Evolutionary conservation across 2,888 invertebrate genomes (phyloP), one percentile per base, ranked within the genome.

Genomic region (Plebejus argus): DNA sequence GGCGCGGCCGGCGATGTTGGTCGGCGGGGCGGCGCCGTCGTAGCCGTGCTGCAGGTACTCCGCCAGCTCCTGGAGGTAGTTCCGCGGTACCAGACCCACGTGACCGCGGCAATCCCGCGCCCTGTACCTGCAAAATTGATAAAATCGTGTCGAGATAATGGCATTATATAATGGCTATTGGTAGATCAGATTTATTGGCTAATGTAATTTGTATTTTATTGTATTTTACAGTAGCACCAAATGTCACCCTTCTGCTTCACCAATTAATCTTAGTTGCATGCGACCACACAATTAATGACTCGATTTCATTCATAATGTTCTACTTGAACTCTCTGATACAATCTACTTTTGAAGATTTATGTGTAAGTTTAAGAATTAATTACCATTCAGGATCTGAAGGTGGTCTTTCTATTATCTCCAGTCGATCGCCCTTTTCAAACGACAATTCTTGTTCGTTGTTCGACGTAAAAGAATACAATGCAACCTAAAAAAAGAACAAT

Each of bases 351-450:
- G 35, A 0, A 35, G 35, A 7, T 35, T 35, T 35, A 28, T 35
- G 6, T 6, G 35, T 0, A 35, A 35, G 6, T 35, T 35, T 35
- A 45, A 12, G 45, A 45, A 45, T 45, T 0, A 45, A 45, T 35
- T 58, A 77, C 99, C 99, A 99, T 94, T 99, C 99, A 10, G 99
- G 99, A 95, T 99, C 99, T 80, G 98, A 97, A 7, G 97, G 96
- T 10, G 99, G 99, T 87, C 99, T 96, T 94, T 99, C 99, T 81
- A 99, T 95, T 83, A 99, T 98, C 93, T 99, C 99, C 83, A 99
- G 94, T 76, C 98, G 96, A 93, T 99, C 99, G 76, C 99, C 99
- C 89, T 99, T 99, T 89, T 99, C 98, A 91, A 99, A 99, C 82
- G 98, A 98, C 83, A 99, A 93, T 94, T 99, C 99, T 90, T 99